Evolutionary conservation across 2,113 vertebrate species (phyloP).

Genomic region (Empidonax alnorum): DNA sequence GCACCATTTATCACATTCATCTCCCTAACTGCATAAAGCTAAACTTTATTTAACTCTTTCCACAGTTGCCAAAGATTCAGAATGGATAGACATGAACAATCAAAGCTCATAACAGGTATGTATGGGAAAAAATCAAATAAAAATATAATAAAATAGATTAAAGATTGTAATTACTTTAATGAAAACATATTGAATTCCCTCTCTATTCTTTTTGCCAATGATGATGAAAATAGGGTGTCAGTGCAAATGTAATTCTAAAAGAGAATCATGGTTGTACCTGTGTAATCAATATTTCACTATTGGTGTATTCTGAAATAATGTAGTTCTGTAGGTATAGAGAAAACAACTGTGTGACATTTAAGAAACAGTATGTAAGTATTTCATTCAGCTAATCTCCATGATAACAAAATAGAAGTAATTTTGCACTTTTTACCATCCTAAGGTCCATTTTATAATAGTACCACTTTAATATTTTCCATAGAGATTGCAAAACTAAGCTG

Average conservation of each 20-base stretch:
- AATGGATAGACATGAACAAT: background rate
- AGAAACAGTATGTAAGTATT: background rate
- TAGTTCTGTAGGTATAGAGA: background rate
- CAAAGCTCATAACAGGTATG: background rate
- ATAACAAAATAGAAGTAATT: background rate
- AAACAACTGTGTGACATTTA: background rate
- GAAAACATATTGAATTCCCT: background rate
- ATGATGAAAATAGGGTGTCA: background rate
- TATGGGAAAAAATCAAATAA: background rate
- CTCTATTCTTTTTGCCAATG: background rate
- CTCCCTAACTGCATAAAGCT: background rate
- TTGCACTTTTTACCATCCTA: background rate
- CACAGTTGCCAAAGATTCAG: background rate
- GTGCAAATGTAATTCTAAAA: background rate
- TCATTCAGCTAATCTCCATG: background rate
- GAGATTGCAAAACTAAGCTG: conserved; percentile 17
- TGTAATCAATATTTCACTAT: background rate
- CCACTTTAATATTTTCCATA: background rate
- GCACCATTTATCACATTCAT: background rate
- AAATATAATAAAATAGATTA: background rate
- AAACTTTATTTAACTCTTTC: background rate
- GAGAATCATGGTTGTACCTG: background rate
- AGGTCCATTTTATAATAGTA: background rate
- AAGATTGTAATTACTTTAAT: background rate
- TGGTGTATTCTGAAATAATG: background rate